Percentiles rank a stretch among this genome's conserved stretches.
These are phyloP conservation scores for Smithornis capensis DNA, from an alignment of 2,113 vertebrate species.

Conservation along the genomic window DNA sequence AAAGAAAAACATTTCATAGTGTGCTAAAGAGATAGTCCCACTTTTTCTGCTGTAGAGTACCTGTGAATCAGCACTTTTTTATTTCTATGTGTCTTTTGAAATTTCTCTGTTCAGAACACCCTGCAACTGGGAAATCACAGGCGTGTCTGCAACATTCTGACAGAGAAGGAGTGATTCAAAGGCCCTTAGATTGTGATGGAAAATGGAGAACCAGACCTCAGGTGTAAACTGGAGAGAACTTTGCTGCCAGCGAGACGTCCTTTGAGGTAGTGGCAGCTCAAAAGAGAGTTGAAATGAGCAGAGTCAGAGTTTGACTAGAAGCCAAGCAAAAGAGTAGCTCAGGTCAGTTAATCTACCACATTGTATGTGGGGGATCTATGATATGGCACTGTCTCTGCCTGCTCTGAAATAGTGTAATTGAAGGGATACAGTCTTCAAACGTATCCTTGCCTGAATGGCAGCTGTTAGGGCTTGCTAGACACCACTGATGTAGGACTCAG, in stretches of 20 bases:
- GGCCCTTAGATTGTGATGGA: background rate
- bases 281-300: background rate
- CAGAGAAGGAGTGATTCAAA: background rate
- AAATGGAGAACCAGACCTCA: background rate
- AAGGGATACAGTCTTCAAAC: background rate
- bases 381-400: background rate
- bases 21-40: background rate
- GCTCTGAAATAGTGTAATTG: background rate
- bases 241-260: background rate
- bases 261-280: slow-evolving; percentile 39
- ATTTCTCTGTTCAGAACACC: background rate
- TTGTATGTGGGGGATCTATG: background rate
- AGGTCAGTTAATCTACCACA: background rate
- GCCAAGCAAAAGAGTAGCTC: background rate
- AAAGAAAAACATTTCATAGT: background rate
- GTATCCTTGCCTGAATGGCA: background rate
- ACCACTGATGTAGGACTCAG: background rate
- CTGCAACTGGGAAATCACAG: background rate
- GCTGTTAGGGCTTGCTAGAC: background rate
- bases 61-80: background rate
- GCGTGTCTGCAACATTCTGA: accelerated
- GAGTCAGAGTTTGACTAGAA: background rate
- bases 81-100: slow-evolving; percentile 15
- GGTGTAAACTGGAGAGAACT: background rate
- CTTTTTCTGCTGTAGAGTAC: background rate